Conservation (phyloP, 2,797 vertebrate species). For the Oreonectes daqikongensis region DNA sequence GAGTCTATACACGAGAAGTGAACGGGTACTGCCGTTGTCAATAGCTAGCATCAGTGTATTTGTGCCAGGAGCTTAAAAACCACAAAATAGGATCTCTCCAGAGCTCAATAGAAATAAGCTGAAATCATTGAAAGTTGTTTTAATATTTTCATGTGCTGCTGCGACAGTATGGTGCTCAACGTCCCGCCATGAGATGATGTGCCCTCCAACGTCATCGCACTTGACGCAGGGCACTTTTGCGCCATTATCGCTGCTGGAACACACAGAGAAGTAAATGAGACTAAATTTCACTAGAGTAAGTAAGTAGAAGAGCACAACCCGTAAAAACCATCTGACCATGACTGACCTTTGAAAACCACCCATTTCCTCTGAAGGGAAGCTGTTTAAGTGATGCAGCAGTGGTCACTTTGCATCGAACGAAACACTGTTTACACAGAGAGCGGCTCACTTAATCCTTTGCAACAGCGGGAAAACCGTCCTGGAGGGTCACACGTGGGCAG, state of each 20-base stretch:
- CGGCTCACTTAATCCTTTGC: slow-evolving; percentile 49
- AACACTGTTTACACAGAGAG: slow-evolving; percentile 30
- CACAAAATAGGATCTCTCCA: slow-evolving; percentile 48
- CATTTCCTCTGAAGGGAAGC: slow-evolving; percentile 21
- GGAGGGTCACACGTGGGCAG: slow-evolving; percentile 64
- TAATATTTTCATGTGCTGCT: slow-evolving; percentile 10
- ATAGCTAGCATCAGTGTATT: slow-evolving; percentile 31
- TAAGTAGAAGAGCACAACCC: slow-evolving; percentile 10
- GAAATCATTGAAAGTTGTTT: slow-evolving; percentile 55
- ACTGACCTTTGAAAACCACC: slow-evolving; percentile 14
- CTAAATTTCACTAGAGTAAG: neutral
- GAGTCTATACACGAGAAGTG: no score
- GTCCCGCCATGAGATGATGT: neutral
- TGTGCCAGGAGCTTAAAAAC: slow-evolving; percentile 36
- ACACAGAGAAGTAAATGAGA: neutral
- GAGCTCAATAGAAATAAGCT: slow-evolving; percentile 65
- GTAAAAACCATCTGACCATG: slow-evolving; percentile 23
- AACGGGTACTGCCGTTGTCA: no score
- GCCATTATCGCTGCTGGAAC: neutral
- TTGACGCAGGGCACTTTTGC: neutral
- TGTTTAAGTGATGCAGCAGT: slow-evolving; percentile 25
- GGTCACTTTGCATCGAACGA: slow-evolving; percentile 14
- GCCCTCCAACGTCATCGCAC: neutral
- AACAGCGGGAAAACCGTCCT: slow-evolving; percentile 25
- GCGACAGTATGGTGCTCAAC: neutral